Evolutionary conservation across 2,888 invertebrate genomes (phyloP).

Genomic region (Papilio protenor): DNA sequence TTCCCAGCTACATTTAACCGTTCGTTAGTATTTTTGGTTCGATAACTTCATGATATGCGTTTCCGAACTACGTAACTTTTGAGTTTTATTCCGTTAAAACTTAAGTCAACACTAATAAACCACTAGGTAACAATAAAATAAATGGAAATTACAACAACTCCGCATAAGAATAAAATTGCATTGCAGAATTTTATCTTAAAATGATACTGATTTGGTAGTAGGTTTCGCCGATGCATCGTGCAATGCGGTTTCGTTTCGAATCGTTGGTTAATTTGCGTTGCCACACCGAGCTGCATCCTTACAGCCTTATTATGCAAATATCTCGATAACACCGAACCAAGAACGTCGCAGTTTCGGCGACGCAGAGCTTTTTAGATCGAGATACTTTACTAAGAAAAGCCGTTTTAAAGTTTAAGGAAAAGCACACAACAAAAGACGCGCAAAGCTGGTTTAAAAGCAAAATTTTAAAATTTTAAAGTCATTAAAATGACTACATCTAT

Average conservation of each 20-base stretch:
- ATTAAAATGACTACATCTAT: too few relatives aligned
- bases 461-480: not conserved
- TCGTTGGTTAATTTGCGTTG: slow-evolving; percentile 48
- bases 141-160: too few relatives aligned
- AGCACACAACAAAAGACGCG: slow-evolving; percentile 20
- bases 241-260: slow-evolving; percentile 43
- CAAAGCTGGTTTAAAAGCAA: not conserved
- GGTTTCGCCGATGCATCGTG: not conserved
- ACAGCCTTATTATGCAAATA: slow-evolving; percentile 52
- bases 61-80: too few relatives aligned
- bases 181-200: not conserved
- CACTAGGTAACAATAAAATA: too few relatives aligned
- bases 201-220: not conserved
- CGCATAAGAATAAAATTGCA: not conserved
- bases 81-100: too few relatives aligned
- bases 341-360: slow-evolving; percentile 35
- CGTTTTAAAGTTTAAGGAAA: slow-evolving; percentile 35
- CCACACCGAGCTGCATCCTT: slow-evolving; percentile 43
- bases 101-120: too few relatives aligned
- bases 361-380: slow-evolving; percentile 39
- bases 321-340: slow-evolving; percentile 44
- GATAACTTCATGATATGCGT: too few relatives aligned
- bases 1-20: too few relatives aligned
- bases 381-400: slow-evolving; percentile 36
- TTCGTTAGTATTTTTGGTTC: too few relatives aligned